A percentile compares a stretch with the other conserved stretches of the same genome.
Evolutionary conservation across 2,797 vertebrate species (phyloP).

Genomic region (Denticeps clupeoides): DNA sequence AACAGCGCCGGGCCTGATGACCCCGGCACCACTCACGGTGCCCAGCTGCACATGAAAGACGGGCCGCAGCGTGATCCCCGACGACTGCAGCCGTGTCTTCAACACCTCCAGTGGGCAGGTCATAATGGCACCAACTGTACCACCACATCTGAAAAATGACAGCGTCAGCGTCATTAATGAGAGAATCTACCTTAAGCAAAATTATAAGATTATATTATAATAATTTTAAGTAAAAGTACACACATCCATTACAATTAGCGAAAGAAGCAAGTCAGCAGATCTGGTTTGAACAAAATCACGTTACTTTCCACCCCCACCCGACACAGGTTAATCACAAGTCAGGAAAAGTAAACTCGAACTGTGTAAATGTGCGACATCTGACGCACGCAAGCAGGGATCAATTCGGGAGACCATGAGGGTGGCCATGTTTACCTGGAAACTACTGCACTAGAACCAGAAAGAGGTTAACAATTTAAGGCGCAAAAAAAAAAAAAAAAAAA

Average conservation of each 20-base stretch:
- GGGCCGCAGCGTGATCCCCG: constrained; percentile 71
- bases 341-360: constrained; percentile 26
- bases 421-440: no score
- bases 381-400: constrained; percentile 9
- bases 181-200: neutral
- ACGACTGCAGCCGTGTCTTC: constrained; percentile 90
- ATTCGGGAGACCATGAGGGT: no score
- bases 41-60: constrained; percentile 89
- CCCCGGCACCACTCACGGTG: constrained; percentile 74
- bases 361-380: constrained; percentile 14
- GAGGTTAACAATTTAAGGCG: neutral
- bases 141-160: constrained; percentile 72
- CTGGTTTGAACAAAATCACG: neutral
- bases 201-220: no score
- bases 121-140: constrained; percentile 88
- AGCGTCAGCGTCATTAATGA: neutral
- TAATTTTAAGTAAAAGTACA: no score
- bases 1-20: constrained; percentile 76
- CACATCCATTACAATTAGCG: no score
- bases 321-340: constrained; percentile 14
- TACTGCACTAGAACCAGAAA: neutral
- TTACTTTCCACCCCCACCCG: constrained; percentile 1
- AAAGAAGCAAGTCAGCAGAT: no score
- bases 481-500: neutral
- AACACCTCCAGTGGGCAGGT: constrained; percentile 92